phyloP scores from a whole-genome alignment of 2,113 vertebrate species.

The Halichoerus grypus region DNA sequence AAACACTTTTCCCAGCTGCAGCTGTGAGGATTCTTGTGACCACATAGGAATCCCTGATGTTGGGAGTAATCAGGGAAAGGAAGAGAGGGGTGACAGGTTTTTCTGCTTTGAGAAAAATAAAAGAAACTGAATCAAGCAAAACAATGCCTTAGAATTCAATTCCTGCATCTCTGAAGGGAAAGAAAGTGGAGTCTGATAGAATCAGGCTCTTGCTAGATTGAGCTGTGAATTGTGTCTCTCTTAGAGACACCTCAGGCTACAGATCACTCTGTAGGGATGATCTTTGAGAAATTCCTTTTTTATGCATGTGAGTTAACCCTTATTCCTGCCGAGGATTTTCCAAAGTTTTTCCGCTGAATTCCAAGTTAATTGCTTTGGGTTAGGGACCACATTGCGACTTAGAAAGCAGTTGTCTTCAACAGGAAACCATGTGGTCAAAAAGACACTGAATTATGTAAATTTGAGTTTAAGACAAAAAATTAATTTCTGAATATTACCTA shows the following conservation, averaged over 20 bases:
- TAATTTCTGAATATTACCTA: background rate
- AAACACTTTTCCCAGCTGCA: background rate
- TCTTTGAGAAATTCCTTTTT: background rate
- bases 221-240: background rate
- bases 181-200: background rate
- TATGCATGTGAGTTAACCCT: background rate
- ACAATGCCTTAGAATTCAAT: background rate
- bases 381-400: background rate
- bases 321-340: background rate
- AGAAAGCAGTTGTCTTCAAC: background rate
- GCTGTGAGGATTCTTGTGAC: background rate
- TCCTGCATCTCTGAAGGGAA: background rate
- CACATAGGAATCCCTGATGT: background rate
- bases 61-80: background rate
- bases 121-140: background rate
- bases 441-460: background rate
- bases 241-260: background rate
- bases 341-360: background rate
- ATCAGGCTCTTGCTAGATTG: background rate
- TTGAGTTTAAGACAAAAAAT: background rate
- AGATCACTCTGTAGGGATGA: background rate
- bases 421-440: background rate
- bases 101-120: slow-evolving; percentile 16
- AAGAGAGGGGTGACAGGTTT: background rate
- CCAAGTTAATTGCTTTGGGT: background rate